Base-by-base conservation (phyloP, 2,113 vertebrate genomes). In the Notothenia rossii region DNA sequence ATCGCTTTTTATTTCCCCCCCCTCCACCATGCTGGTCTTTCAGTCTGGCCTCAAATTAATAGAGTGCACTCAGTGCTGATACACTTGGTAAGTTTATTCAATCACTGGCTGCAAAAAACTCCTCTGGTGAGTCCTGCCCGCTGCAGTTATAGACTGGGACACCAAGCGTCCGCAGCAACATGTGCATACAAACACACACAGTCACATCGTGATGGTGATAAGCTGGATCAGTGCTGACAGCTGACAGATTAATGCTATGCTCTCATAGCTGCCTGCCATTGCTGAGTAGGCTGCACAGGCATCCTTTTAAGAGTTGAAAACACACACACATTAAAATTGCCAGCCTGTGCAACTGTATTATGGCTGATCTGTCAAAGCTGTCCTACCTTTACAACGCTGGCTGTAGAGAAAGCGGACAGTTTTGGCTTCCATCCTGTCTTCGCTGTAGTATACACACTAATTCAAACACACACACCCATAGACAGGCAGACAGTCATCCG, bases 361-460 rank as follows among this genome's bases (percentile, higher is more conserved):
- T 36, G 12, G 1, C 10, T 3, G 22, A n/a, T 61, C 60, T 20
- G 22, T 29, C 36, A 10, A 17, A 59, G 33, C 61, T 58, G 46
- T 72, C 91, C 70, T 95, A 95, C 94, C 94, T 95, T 93, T 94
- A 81, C 94, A 95, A 58, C 68, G 86, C 68, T 75, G 90, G 83
- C 81, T 88, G 79, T 84, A 92, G 29, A 94, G 85, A 86, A 94
- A 93, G 56, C 89, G 58, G 71, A 89, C 29, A 20, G 88, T 83
- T 93, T 93, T 95, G 65, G 85, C 71, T 61, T 94, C 93, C 93
- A 94, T 95, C 55, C 81, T 81, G 51, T 29, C 76, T 67, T 64
- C 80, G 65, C 69, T 20, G 66, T 72, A 55, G 71, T 20, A 14
- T 54, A 75, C 73, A 70, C 73, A 55, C 53, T 18, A 18, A 65